These are phyloP conservation scores for Vandiemenella viatica DNA, from an alignment of 2,888 invertebrate species.

Conservation along the genomic window DNA sequence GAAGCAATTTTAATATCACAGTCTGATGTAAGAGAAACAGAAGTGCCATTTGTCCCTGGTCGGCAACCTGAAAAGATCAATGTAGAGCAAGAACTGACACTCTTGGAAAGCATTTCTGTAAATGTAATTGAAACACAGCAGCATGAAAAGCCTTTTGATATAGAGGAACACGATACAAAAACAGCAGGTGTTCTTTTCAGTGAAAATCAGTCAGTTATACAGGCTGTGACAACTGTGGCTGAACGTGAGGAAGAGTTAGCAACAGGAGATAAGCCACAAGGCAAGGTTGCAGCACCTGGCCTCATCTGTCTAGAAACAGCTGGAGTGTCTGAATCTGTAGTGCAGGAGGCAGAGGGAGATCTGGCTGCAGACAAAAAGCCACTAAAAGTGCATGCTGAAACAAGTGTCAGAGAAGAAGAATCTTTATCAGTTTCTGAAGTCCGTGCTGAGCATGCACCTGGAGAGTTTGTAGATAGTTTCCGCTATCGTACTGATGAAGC, in stretches of 20 bases:
- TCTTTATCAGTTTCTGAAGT: constrained; percentile 44
- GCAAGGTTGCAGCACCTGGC: constrained; percentile 28
- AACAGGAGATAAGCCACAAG: constrained; percentile 28
- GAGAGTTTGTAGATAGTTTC: constrained; percentile 35
- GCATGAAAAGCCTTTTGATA: constrained; percentile 9
- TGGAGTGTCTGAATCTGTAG: constrained; percentile 38
- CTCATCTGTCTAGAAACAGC: constrained; percentile 42
- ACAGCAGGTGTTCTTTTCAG: constrained; percentile 43
- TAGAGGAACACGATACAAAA: constrained; percentile 29
- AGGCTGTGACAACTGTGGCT: constrained; percentile 38
- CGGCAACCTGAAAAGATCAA: constrained; percentile 29
- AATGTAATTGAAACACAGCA: constrained; percentile 44
- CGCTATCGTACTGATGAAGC: constrained; percentile 40
- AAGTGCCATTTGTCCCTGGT: constrained; percentile 36
- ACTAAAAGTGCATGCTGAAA: constrained; percentile 37
- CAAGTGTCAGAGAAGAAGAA: constrained; percentile 41
- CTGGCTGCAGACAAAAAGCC: constrained; percentile 37
- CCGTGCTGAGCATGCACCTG: constrained; percentile 37
- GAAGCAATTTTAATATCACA: constrained; percentile 43
- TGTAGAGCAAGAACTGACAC: constrained; percentile 35
- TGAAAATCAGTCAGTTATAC: constrained; percentile 44
- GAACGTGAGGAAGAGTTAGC: constrained; percentile 43
- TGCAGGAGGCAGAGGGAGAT: constrained; percentile 50
- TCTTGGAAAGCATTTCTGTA: constrained; percentile 37
- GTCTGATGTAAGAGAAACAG: constrained; percentile 47